These are phyloP conservation scores for Prosapia bicincta DNA, from an alignment of 2,888 invertebrate genomes.

Conservation along the genomic window DNA sequence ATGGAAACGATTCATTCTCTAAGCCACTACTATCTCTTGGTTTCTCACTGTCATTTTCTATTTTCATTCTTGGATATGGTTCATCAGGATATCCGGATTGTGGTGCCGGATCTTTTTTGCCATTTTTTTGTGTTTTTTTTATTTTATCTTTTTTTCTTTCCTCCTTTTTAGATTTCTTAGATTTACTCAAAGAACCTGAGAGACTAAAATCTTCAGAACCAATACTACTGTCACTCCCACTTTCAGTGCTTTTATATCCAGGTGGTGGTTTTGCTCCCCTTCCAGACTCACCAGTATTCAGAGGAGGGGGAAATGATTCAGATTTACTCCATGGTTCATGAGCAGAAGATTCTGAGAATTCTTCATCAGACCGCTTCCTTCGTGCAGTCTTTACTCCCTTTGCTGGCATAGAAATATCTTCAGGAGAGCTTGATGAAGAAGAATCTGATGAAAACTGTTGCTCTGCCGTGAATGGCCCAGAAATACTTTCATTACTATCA, in stretches of 20 bases:
- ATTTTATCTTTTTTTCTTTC: neutral
- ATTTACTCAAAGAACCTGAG: neutral
- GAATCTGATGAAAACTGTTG: neutral
- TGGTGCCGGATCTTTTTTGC: neutral
- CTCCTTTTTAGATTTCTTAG: neutral
- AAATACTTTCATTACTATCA: neutral
- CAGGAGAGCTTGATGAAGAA: neutral
- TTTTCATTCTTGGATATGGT: neutral
- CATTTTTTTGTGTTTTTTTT: too few relatives aligned
- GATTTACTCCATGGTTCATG: neutral
- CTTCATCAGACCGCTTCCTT: neutral
- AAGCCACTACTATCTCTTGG: neutral
- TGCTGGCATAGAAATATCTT: too few relatives aligned
- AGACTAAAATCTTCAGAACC: too few relatives aligned
- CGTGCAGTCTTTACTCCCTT: neutral
- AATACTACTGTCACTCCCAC: neutral
- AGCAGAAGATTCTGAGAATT: neutral
- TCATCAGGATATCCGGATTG: neutral
- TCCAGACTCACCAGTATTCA: neutral
- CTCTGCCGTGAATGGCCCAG: neutral
- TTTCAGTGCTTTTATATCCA: neutral
- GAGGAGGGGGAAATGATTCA: neutral
- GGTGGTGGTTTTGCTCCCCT: neutral
- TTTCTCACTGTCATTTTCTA: neutral
- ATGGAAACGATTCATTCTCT: neutral